phyloP scores from a whole-genome alignment of 1,140 invertebrate genomes.

The Penaeus vannamei region DNA sequence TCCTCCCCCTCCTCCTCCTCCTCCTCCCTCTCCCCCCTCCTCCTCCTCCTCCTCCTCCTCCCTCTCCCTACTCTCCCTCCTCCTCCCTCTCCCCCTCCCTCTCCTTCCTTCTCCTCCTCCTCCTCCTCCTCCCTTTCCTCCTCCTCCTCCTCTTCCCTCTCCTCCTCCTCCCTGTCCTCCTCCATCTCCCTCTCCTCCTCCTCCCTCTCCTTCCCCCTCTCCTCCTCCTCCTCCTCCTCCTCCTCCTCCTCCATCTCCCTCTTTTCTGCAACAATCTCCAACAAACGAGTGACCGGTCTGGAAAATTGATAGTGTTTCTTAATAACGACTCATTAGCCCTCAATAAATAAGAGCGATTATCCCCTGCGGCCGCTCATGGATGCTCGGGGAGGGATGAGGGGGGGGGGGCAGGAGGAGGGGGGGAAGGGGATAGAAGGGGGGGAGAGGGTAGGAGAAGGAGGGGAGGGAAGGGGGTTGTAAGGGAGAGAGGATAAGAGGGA shows the following conservation, averaged over 20 bases:
- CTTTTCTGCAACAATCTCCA: constrained; percentile 60
- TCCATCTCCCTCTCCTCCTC: no score
- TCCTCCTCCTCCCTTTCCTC: neutral
- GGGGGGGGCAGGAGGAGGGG: neutral
- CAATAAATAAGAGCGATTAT: constrained; percentile 61
- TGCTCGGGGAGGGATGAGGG: neutral
- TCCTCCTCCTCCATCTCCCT: no score
- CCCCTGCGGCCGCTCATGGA: neutral
- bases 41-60: neutral
- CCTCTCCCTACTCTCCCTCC: neutral
- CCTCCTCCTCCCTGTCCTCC: neutral
- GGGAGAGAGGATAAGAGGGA: no score
- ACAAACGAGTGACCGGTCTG: constrained; percentile 59
- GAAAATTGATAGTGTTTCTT: constrained; percentile 62
- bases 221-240: no score
- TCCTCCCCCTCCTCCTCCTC: neutral
- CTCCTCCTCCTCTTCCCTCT: neutral
- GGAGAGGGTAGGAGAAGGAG: neutral
- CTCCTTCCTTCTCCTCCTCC: neutral
- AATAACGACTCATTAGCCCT: constrained; percentile 61
- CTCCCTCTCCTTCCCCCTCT: no score
- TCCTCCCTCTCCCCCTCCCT: neutral
- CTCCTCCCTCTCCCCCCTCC: neutral
- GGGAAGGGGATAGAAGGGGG: neutral
- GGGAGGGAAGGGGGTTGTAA: neutral